Conservation (phyloP, 2,888 invertebrate species). For the Agelastica alni region DNA sequence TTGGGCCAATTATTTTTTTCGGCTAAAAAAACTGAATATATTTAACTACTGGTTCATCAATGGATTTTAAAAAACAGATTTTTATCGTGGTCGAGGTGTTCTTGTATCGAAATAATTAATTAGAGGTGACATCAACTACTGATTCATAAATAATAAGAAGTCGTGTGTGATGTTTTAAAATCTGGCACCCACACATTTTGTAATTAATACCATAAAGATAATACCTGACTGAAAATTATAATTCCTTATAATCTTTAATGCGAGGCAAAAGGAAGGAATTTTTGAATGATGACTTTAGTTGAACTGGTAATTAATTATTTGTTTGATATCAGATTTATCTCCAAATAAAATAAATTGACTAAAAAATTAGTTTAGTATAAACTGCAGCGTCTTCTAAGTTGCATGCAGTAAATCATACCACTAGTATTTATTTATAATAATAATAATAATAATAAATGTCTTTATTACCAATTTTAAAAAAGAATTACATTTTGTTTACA, state of each 20-base stretch:
- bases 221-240: constrained; percentile 32
- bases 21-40: not conserved
- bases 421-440: no score
- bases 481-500: no score
- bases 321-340: constrained; percentile 17
- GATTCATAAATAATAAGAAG: constrained; percentile 29
- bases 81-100: constrained; percentile 25
- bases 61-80: constrained; percentile 11
- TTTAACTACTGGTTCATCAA: constrained; percentile 4
- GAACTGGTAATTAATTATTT: constrained; percentile 25
- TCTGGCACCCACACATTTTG: constrained; percentile 30
- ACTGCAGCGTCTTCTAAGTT: no score
- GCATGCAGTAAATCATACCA: no score
- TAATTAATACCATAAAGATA: constrained; percentile 33
- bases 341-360: constrained; percentile 16
- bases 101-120: constrained; percentile 34
- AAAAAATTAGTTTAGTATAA: constrained; percentile 7
- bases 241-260: constrained; percentile 27
- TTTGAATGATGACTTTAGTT: constrained; percentile 31
- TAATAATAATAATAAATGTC: no score
- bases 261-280: constrained; percentile 14
- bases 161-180: constrained; percentile 25
- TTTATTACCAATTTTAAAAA: no score
- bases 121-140: constrained; percentile 32
- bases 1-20: not conserved